Conservation (phyloP, 2,888 invertebrate species). For the Dorcus hopei region DNA sequence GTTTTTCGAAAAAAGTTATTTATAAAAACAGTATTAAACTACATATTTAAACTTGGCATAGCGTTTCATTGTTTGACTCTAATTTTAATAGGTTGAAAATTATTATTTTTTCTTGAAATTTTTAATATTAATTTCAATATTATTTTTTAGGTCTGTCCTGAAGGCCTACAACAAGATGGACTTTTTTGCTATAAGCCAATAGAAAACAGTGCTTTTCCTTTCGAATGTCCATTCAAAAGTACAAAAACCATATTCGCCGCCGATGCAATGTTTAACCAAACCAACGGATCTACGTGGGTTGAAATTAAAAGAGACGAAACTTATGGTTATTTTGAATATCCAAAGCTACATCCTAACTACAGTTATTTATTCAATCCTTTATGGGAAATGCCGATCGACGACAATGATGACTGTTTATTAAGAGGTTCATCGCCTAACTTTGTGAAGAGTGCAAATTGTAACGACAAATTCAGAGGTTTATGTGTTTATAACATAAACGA, state of each 20-base stretch:
- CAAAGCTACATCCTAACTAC: background rate
- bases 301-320: background rate
- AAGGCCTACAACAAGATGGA: too few relatives aligned
- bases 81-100: too few relatives aligned
- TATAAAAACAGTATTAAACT: too few relatives aligned
- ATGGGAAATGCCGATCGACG: background rate
- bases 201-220: background rate
- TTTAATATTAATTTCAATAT: too few relatives aligned
- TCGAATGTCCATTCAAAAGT: constrained; percentile 2
- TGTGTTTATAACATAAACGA: background rate
- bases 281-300: background rate
- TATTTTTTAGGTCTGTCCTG: too few relatives aligned
- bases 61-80: too few relatives aligned
- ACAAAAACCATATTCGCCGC: background rate
- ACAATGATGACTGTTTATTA: background rate
- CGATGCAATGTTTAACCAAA: background rate
- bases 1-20: too few relatives aligned
- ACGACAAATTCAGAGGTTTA: background rate
- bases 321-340: background rate
- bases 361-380: background rate
- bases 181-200: background rate
- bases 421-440: background rate
- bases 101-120: too few relatives aligned
- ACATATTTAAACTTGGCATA: too few relatives aligned
- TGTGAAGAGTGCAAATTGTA: background rate